Conservation (phyloP, 2,888 invertebrate genomes). For the Serrognathus titanus region DNA sequence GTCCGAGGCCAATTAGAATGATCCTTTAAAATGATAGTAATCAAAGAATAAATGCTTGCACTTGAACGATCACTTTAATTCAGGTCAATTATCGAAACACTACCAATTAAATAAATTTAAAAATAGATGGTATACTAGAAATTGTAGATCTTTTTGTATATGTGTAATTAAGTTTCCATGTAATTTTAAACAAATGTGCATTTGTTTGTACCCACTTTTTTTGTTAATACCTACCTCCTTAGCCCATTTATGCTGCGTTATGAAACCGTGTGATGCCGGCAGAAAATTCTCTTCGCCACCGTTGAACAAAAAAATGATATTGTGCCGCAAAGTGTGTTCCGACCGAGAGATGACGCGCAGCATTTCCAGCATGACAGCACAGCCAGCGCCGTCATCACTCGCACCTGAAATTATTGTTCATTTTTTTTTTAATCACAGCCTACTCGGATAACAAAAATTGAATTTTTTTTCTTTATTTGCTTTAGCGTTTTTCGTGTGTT, state of each 20-base stretch:
- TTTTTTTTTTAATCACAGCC: not conserved
- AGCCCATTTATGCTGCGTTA: conserved; percentile 85
- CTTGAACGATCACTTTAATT: too few species aligned
- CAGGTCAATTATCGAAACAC: too few species aligned
- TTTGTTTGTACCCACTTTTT: not conserved
- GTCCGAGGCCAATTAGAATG: too few species aligned
- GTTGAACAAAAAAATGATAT: conserved; percentile 81
- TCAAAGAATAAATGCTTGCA: too few species aligned
- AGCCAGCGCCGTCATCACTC: conserved; percentile 86
- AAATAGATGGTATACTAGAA: too few species aligned
- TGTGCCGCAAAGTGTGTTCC: conserved; percentile 62
- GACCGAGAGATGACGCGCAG: conserved; percentile 66
- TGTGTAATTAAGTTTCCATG: not conserved
- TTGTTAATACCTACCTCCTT: conserved; percentile 47
- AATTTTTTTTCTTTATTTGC: too few species aligned
- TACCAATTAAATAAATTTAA: too few species aligned
- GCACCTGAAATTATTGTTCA: conserved; percentile 63
- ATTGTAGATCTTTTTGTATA: too few species aligned
- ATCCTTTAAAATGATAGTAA: too few species aligned
- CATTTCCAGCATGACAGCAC: conserved; percentile 82
- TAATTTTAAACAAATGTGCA: too few species aligned
- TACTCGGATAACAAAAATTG: too few species aligned
- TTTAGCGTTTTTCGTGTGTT: too few species aligned
- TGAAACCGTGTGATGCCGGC: conserved; percentile 87
- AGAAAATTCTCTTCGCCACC: conserved; percentile 90